phyloP scores from a whole-genome alignment of 2,113 vertebrate species.

The Emydura subglobosa region DNA sequence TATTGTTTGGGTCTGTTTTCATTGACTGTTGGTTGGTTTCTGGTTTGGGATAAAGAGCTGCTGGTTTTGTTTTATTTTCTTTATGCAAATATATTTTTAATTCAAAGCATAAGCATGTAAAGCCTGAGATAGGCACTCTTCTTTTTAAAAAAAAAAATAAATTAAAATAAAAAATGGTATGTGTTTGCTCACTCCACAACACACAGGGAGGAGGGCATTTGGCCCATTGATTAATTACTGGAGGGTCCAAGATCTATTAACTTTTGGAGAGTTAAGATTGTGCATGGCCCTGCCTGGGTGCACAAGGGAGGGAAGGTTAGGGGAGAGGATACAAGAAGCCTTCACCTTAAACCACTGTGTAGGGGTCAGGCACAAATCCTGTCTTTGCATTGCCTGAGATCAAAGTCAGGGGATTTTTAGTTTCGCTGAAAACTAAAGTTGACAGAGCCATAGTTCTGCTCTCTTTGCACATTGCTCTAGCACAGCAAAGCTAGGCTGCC shows the following conservation, averaged over 20 bases:
- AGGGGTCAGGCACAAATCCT: not conserved
- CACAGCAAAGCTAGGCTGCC: not conserved
- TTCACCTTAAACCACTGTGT: not conserved
- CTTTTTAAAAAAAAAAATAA: not conserved
- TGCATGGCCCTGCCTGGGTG: not conserved
- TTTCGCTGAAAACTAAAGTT: not conserved
- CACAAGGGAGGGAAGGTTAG: not conserved
- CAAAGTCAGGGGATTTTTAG: not conserved
- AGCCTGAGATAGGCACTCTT: not conserved
- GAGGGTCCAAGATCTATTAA: not conserved
- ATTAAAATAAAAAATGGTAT: not conserved
- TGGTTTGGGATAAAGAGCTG: not conserved
- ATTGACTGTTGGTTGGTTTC: constrained; percentile 30
- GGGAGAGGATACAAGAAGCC: not conserved
- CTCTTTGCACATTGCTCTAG: not conserved
- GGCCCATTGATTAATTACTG: not conserved
- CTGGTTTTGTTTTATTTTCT: not conserved
- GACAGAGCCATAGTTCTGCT: not conserved
- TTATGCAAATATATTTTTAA: not conserved
- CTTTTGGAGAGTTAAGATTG: not conserved
- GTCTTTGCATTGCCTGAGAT: not conserved
- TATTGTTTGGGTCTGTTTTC: not conserved
- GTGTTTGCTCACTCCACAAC: not conserved
- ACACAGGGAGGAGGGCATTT: not conserved
- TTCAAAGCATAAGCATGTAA: not conserved